phyloP scores from a whole-genome alignment of 2,888 invertebrate species.

The Eupeodes luniger region DNA sequence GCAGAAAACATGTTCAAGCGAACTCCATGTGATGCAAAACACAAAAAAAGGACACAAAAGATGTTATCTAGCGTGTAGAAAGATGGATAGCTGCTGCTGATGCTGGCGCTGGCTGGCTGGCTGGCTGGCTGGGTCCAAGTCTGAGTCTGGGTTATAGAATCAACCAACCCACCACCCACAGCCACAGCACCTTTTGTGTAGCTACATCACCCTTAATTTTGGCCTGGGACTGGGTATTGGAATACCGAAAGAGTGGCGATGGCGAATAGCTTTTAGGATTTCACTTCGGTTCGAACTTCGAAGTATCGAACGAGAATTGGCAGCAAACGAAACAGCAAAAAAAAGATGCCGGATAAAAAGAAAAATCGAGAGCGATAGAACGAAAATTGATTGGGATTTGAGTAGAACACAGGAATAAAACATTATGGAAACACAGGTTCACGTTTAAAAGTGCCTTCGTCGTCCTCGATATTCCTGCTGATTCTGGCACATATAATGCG shows the following conservation, averaged over 20 bases:
- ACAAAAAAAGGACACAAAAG: constrained; percentile 71
- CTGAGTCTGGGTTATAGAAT: too few relatives aligned
- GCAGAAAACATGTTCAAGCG: constrained; percentile 71
- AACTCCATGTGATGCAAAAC: constrained; percentile 72
- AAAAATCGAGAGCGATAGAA: constrained; percentile 72
- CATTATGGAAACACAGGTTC: constrained; percentile 75
- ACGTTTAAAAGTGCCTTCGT: constrained; percentile 74
- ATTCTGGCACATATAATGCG: constrained; percentile 60
- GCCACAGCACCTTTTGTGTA: constrained; percentile 18
- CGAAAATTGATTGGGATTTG: constrained; percentile 76
- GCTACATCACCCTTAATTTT: constrained; percentile 52
- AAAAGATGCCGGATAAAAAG: constrained; percentile 51
- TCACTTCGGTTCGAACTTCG: constrained; percentile 54
- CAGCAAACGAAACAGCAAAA: constrained; percentile 36
- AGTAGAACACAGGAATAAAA: constrained; percentile 74
- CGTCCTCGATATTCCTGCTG: constrained; percentile 35
- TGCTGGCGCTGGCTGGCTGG: constrained; percentile 21
- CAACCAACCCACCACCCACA: neutral
- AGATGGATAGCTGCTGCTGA: constrained; percentile 54
- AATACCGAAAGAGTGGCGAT: constrained; percentile 10
- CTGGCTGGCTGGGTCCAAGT: neutral
- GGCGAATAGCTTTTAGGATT: constrained; percentile 61
- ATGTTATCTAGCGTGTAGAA: constrained; percentile 68
- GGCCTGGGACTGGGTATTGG: neutral
- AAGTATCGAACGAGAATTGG: constrained; percentile 61